Percentiles rank a stretch among this genome's conserved stretches.
phyloP scores from a whole-genome alignment of 2,113 vertebrate species.

The Gambusia holbrooki region DNA sequence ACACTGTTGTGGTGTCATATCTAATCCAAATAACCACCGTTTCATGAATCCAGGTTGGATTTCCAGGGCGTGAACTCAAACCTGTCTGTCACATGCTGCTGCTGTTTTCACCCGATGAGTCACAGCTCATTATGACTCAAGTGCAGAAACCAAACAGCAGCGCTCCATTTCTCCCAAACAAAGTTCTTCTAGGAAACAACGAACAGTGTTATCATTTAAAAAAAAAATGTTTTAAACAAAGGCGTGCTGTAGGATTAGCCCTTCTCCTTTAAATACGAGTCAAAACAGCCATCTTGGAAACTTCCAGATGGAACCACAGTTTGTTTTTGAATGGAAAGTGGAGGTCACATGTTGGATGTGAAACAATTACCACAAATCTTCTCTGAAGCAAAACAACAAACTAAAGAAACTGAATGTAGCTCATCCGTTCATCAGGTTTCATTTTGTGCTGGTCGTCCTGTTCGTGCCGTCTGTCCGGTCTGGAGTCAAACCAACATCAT shows the following conservation, averaged over 20 bases:
- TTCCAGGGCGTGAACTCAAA: neutral
- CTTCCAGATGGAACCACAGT: neutral
- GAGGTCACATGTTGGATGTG: neutral
- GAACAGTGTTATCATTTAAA: neutral
- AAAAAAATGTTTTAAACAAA: neutral
- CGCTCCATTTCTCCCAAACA: neutral
- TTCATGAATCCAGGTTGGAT: neutral
- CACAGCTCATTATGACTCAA: neutral
- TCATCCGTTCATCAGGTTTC: neutral
- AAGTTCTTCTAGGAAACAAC: neutral
- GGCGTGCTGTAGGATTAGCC: neutral
- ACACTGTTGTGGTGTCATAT: slow-evolving; percentile 44
- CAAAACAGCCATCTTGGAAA: neutral
- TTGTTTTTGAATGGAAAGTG: neutral
- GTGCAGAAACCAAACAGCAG: neutral
- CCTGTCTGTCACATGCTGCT: neutral
- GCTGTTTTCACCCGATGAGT: neutral
- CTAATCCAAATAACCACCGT: neutral
- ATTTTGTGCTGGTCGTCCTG: neutral
- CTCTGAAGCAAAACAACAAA: neutral
- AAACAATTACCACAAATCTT: neutral
- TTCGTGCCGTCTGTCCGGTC: neutral
- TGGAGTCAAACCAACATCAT: neutral
- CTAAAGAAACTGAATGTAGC: neutral
- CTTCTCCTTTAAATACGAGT: neutral